Evolutionary conservation across 2,888 invertebrate species (phyloP).

Genomic region (Cancer borealis): DNA sequence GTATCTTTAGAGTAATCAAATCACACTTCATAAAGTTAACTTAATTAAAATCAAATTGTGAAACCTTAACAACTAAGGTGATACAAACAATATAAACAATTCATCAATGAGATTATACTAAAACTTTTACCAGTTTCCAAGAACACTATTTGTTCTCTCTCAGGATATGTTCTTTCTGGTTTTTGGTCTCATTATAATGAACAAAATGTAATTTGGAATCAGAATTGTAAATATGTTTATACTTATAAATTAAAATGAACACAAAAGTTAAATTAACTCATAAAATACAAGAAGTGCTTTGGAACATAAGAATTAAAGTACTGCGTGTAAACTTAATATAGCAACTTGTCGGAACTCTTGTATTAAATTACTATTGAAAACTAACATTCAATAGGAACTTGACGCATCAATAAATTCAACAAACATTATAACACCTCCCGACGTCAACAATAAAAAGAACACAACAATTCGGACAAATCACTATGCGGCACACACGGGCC

Average conservation of each 20-base stretch:
- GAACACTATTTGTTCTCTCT: background rate
- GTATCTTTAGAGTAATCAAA: background rate
- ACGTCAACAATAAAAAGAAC: background rate
- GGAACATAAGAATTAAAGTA: background rate
- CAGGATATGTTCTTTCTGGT: background rate
- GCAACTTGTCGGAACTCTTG: background rate
- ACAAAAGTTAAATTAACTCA: background rate
- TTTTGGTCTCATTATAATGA: background rate
- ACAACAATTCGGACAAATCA: conserved; percentile 11
- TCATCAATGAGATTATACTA: background rate
- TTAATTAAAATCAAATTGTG: background rate
- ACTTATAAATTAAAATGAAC: background rate
- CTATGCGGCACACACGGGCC: background rate
- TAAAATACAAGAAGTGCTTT: background rate
- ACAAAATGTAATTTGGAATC: background rate
- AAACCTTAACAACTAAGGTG: background rate
- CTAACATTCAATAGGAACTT: background rate
- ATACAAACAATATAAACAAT: background rate
- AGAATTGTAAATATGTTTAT: background rate
- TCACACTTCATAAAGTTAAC: background rate
- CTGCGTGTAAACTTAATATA: conserved; percentile 6
- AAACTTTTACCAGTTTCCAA: background rate
- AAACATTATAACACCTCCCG: conserved; percentile 11
- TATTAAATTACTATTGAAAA: background rate
- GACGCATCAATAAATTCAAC: background rate